Evolutionary conservation across 2,797 vertebrate species (phyloP).

Genomic region (Rhadinocentrus ornatus): DNA sequence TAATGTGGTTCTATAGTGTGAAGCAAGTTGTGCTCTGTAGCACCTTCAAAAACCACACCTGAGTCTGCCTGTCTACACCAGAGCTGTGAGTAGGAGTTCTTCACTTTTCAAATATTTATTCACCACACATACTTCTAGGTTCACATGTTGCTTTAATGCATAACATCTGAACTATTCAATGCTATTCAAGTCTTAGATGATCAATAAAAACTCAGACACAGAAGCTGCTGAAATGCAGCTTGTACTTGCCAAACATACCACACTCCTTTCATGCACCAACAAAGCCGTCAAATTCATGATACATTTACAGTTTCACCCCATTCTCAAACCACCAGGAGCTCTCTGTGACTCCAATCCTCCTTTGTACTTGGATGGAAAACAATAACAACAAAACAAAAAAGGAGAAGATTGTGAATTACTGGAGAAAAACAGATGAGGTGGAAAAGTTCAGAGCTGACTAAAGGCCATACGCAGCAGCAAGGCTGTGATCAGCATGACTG

Average conservation of each 20-base stretch:
- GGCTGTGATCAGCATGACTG: constrained; percentile 60
- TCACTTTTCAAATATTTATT: constrained; percentile 30
- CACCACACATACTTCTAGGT: constrained; percentile 24
- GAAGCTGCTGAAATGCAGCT: constrained; percentile 27
- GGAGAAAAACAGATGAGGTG: constrained; percentile 7
- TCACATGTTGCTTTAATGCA: constrained; percentile 7
- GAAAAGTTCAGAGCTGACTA: constrained; percentile 61
- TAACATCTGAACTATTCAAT: constrained; percentile 7
- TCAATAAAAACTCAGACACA: background rate
- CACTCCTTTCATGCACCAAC: constrained; percentile 10
- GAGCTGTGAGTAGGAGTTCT: constrained; percentile 17
- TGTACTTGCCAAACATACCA: constrained; percentile 2
- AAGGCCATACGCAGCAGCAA: constrained; percentile 68
- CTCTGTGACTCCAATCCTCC: constrained; percentile 5
- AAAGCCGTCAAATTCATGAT: constrained; percentile 1
- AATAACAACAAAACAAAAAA: constrained; percentile 11
- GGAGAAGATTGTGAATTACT: constrained; percentile 13
- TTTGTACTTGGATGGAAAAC: constrained; percentile 8
- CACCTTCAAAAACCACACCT: constrained; percentile 49
- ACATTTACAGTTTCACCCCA: background rate
- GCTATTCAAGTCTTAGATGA: constrained; percentile 18
- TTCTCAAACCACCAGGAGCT: constrained; percentile 23
- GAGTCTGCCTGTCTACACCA: constrained; percentile 8
- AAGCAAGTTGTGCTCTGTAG: constrained; percentile 24
- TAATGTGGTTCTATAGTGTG: constrained; percentile 28